A percentile compares a stretch with the other conserved stretches of the same genome.
Evolutionary conservation across 1,140 invertebrate species (phyloP).

Genomic region (Choristoneura fumiferana): DNA sequence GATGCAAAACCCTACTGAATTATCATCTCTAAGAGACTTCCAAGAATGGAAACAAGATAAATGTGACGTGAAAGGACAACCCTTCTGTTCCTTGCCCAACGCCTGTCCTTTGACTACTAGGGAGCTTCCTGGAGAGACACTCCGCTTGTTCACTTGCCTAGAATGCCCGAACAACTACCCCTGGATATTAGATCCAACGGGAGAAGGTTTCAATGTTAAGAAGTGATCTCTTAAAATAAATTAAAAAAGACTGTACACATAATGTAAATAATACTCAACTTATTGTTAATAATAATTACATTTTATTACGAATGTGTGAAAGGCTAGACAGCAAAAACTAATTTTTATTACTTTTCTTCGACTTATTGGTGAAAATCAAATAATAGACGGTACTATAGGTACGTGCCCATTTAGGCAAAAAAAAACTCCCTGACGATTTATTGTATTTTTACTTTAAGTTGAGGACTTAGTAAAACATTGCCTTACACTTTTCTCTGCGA

Average conservation of each 20-base stretch:
- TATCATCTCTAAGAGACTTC: slow-evolving; percentile 92
- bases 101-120: slow-evolving; percentile 93
- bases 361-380: too few relatives aligned
- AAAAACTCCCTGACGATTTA: slow-evolving; percentile 32
- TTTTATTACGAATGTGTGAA: slow-evolving; percentile 48
- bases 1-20: slow-evolving; percentile 97
- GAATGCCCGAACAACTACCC: slow-evolving; percentile 97
- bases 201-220: slow-evolving; percentile 93
- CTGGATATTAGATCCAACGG: slow-evolving; percentile 96
- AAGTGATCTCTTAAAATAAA: slow-evolving; percentile 80
- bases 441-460: slow-evolving; percentile 1
- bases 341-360: too few relatives aligned
- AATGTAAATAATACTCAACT: slow-evolving; percentile 76
- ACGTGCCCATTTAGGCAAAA: slow-evolving; percentile 40
- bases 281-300: slow-evolving; percentile 72
- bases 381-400: slow-evolving; percentile 48
- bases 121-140: slow-evolving; percentile 94
- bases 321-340: slow-evolving; percentile 33
- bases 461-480: neutral
- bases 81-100: slow-evolving; percentile 94
- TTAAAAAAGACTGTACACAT: slow-evolving; percentile 73
- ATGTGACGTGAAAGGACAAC: slow-evolving; percentile 95
- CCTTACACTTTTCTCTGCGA: slow-evolving; percentile 4
- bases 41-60: slow-evolving; percentile 95
- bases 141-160: slow-evolving; percentile 96